Base-by-base conservation (phyloP, 1,140 invertebrate genomes). In the Macrobrachium rosenbergii region DNA sequence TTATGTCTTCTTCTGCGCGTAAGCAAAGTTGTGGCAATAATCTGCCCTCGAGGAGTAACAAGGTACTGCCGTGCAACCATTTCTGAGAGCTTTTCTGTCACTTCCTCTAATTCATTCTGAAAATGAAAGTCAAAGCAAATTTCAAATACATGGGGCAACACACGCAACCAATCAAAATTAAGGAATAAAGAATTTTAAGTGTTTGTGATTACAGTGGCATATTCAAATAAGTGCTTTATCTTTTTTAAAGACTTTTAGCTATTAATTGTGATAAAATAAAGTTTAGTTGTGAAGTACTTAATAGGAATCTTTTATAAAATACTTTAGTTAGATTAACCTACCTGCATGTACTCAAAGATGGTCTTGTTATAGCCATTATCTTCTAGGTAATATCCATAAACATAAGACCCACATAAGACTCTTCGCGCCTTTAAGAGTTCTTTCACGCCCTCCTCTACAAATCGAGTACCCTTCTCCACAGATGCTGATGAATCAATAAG, bases 341-440 rank as follows among this genome's bases (percentile, higher is more conserved):
- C 94, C 93, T 95, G 94, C 94, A 95, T 94, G 90, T 94, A 95
- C 91, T 95, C 95, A 92, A 95, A 95, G 62, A 95, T 95, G 81
- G 93, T 93, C 91, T 94, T 94, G 90, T 94, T 95, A 90, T 95
- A 94, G 3, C 94, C 94, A 90, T 94, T 94, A 90, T 94, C 94
- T 90, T 93, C 93, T 21, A 95, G 90, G 90, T 95, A 95, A 91
- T 94, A 95, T 2, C 94, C 95, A 91, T 95, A 95, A 2, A 95
- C 94, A 91, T 95, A 95, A 12, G 94, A 94, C 67, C 94, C 95
- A 91, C 94, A 95, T 5, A 95, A 91, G 19, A 95, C 94, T 79
- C 94, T 91, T 64, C 95, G 91, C 5, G 94, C 94, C 91, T 95
- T 94, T 16, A 95, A 90, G 28, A 95, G 90, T 91, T 95, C 94